Evolutionary conservation across 2,888 invertebrate species (phyloP).

Genomic region (Sinohyriopsis cumingii): DNA sequence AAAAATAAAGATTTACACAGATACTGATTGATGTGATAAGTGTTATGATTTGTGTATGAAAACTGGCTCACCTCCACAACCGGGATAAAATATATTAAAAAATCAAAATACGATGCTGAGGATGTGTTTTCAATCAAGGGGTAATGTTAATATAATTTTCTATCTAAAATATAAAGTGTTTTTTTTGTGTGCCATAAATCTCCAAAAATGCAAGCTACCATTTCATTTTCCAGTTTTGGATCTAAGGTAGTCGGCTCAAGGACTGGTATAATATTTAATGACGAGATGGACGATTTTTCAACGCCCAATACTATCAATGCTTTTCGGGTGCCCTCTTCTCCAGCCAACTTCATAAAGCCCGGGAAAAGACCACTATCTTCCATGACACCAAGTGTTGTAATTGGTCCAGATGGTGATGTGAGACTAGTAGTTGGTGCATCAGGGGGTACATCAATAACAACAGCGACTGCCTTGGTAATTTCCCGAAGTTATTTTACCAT

Average conservation of each 20-base stretch:
- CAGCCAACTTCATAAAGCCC: slow-evolving; percentile 87
- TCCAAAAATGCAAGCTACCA: neutral
- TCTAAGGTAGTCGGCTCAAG: slow-evolving; percentile 74
- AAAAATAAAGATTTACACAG: no score
- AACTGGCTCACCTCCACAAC: no score
- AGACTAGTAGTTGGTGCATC: slow-evolving; percentile 86
- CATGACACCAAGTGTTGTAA: slow-evolving; percentile 88
- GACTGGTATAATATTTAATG: slow-evolving; percentile 89
- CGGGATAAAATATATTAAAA: no score
- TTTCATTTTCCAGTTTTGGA: slow-evolving; percentile 82
- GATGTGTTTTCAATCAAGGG: no score
- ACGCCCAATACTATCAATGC: slow-evolving; percentile 74
- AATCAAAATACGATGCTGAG: no score
- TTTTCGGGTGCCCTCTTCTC: slow-evolving; percentile 78
- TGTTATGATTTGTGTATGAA: no score
- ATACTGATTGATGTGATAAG: no score
- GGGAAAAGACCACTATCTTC: slow-evolving; percentile 91
- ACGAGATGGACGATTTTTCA: slow-evolving; percentile 94
- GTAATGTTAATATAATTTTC: no score
- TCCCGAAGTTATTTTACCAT: neutral
- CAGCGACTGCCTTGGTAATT: slow-evolving; percentile 77
- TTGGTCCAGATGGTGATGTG: slow-evolving; percentile 78
- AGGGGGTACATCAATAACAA: slow-evolving; percentile 92
- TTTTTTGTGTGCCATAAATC: no score
- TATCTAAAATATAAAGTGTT: no score